A percentile compares a stretch with the other conserved stretches of the same genome.
Conservation (phyloP, 2,113 vertebrate species). For the Grammomys surdaster region DNA sequence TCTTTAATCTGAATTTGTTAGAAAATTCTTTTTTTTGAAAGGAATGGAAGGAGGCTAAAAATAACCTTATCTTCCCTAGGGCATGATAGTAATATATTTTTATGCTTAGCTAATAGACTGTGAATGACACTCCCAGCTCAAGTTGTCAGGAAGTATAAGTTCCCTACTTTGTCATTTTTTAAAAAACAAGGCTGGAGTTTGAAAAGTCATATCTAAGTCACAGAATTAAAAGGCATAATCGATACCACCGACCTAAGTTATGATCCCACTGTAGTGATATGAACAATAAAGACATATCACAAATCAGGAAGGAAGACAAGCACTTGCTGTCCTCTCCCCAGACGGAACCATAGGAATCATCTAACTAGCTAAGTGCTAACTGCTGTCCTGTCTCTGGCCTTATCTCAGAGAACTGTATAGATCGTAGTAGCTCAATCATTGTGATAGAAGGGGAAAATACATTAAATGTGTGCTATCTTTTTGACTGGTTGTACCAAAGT, state of each 20-base stretch:
- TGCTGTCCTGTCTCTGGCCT: background rate
- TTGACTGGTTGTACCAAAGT: background rate
- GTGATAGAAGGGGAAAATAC: background rate
- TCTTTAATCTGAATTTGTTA: slow-evolving; percentile 62
- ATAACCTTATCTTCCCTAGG: slow-evolving; percentile 61
- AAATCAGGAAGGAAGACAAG: background rate
- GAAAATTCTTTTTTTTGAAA: slow-evolving; percentile 65
- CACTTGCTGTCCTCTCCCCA: background rate
- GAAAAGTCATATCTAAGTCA: slow-evolving; percentile 5
- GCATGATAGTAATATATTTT: slow-evolving; percentile 55
- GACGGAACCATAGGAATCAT: background rate
- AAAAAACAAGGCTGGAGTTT: background rate
- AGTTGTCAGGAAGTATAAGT: slow-evolving; percentile 36
- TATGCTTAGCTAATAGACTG: slow-evolving; percentile 51
- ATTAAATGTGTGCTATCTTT: background rate
- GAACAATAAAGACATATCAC: slow-evolving; percentile 17
- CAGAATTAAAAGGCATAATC: background rate
- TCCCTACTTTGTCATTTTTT: slow-evolving; percentile 15
- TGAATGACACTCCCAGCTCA: slow-evolving; percentile 34
- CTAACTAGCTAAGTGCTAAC: background rate
- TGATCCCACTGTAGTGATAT: background rate
- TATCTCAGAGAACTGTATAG: background rate
- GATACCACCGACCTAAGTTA: background rate
- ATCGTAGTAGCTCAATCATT: background rate
- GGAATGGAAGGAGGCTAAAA: slow-evolving; percentile 64